A percentile compares a stretch with the other conserved stretches of the same genome.
Conservation (phyloP, 2,888 invertebrate genomes). For the Parnassius orleans region DNA sequence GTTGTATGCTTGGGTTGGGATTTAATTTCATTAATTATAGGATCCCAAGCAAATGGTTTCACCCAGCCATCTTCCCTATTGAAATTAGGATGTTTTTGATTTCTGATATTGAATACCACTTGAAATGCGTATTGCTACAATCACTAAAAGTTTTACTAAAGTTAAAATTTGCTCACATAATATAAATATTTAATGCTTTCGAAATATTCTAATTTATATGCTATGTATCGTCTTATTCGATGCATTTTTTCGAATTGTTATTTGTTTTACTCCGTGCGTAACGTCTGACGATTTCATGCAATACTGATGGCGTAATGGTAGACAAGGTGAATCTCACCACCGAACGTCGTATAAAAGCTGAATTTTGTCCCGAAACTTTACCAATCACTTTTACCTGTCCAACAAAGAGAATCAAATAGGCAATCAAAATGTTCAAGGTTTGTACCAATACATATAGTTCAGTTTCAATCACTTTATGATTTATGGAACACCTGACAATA, state of each 20-base stretch:
- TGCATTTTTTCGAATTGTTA: slow-evolving; percentile 15
- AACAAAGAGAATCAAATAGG: slow-evolving; percentile 42
- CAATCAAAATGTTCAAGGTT: slow-evolving; percentile 51
- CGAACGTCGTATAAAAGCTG: slow-evolving; percentile 61
- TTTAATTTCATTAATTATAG: no score
- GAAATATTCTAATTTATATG: slow-evolving; percentile 8
- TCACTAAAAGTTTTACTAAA: no score
- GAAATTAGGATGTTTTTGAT: no score
- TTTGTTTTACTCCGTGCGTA: slow-evolving; percentile 49
- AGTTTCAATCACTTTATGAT: no score
- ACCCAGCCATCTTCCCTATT: no score
- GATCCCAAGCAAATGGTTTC: no score
- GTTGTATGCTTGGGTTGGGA: no score
- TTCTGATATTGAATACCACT: no score
- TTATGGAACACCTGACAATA: not conserved
- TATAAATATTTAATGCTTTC: slow-evolving; percentile 2
- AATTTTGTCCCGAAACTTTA: slow-evolving; percentile 47
- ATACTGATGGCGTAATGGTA: slow-evolving; percentile 55
- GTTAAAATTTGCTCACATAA: not conserved
- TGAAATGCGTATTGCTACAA: no score
- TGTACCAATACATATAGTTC: not conserved
- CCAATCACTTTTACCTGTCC: slow-evolving; percentile 57
- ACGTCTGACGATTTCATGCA: slow-evolving; percentile 56
- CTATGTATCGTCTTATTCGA: slow-evolving; percentile 1
- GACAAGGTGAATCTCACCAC: slow-evolving; percentile 67